Evolutionary conservation across 2,888 invertebrate genomes (phyloP).

Genomic region (Lithophane leautieri): DNA sequence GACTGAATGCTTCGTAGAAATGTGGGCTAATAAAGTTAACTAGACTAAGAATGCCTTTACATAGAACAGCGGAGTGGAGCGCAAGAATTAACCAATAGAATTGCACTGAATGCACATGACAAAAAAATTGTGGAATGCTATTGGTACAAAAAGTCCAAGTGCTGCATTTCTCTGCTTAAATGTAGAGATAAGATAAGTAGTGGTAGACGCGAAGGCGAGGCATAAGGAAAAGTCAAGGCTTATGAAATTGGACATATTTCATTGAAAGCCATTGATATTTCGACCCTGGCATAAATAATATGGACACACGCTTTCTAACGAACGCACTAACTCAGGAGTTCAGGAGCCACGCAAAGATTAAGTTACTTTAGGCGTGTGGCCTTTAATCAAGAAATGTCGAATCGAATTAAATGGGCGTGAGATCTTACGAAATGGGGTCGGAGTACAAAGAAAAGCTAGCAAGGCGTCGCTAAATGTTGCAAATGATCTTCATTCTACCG

Average conservation of each 20-base stretch:
- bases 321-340: conserved; percentile 34
- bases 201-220: background rate
- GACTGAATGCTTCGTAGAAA: conserved; percentile 7
- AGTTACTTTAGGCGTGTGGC: conserved; percentile 37
- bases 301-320: conserved; percentile 40
- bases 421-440: background rate
- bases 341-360: conserved; percentile 53
- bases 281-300: conserved; percentile 44
- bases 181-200: background rate
- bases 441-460: background rate
- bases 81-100: background rate
- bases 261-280: conserved; percentile 45
- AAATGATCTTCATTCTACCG: background rate
- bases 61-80: background rate
- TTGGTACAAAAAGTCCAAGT: too few species aligned
- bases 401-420: conserved; percentile 19
- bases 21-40: background rate
- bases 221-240: conserved; percentile 14
- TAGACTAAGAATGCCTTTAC: background rate
- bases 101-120: background rate
- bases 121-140: background rate
- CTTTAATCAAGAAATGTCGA: conserved; percentile 41
- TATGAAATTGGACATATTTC: conserved; percentile 29
- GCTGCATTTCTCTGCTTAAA: background rate
- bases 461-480: background rate